These are phyloP conservation scores for Pteropus rufus DNA, from an alignment of 2,797 vertebrate species.

Conservation along the genomic window DNA sequence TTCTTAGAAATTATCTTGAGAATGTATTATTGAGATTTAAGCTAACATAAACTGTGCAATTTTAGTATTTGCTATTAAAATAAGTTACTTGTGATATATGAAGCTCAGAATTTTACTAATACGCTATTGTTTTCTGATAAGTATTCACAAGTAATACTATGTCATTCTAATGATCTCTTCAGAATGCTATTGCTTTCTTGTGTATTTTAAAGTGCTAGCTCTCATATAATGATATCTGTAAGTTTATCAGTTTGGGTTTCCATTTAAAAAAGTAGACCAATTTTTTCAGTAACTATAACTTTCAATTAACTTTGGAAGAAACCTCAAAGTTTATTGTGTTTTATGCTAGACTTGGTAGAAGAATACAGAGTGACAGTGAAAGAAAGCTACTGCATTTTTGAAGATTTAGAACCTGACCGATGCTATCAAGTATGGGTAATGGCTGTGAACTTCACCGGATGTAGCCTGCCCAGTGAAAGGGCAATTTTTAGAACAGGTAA, in stretches of 20 bases:
- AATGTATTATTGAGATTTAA: conserved; percentile 32
- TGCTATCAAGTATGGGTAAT: conserved; percentile 97
- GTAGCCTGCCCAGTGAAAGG: conserved; percentile 95
- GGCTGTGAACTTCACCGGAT: conserved; percentile 96
- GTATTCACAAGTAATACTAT: neutral
- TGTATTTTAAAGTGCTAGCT: neutral
- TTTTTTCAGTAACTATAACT: neutral
- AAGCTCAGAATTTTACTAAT: conserved; percentile 38
- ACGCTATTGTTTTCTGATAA: conserved; percentile 38
- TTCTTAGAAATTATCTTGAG: conserved; percentile 32
- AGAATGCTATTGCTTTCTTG: neutral
- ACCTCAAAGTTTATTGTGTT: conserved; percentile 53
- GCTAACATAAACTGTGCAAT: conserved; percentile 26
- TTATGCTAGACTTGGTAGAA: conserved; percentile 89
- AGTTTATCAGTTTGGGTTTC: neutral
- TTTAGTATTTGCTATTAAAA: conserved; percentile 56
- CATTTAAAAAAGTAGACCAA: neutral
- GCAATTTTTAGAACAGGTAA: conserved; percentile 93
- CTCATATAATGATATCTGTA: conserved; percentile 9
- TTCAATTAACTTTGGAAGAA: conserved; percentile 15
- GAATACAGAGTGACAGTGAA: conserved; percentile 97
- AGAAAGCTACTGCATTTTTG: conserved; percentile 95
- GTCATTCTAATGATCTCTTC: neutral
- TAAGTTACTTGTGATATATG: conserved; percentile 2
- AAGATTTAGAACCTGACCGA: conserved; percentile 94